phyloP scores from a whole-genome alignment of 2,888 invertebrate species.

The Dolichomitus sp. region DNA sequence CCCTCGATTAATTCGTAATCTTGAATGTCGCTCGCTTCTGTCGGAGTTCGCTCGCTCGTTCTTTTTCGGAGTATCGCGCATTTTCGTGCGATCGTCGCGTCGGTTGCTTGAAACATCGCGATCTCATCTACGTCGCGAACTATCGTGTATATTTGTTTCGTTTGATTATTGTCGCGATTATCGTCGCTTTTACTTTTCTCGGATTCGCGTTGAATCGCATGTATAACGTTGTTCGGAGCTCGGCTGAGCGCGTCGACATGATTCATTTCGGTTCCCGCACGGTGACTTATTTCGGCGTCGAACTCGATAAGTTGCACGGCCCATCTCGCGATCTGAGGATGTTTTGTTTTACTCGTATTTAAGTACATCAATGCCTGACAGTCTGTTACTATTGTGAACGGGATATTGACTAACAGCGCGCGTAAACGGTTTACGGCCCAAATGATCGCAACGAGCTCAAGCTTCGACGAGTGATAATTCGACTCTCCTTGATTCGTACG shows the following conservation, averaged over 20 bases:
- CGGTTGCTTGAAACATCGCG: constrained; percentile 1
- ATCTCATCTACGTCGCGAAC: constrained; percentile 9
- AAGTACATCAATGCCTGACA: constrained; percentile 67
- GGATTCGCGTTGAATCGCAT: not conserved
- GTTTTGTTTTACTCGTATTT: constrained; percentile 48
- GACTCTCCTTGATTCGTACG: constrained; percentile 62
- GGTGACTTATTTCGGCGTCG: constrained; percentile 68
- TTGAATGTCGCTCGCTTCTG: not conserved
- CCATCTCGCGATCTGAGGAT: constrained; percentile 70
- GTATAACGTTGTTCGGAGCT: constrained; percentile 53
- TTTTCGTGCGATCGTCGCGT: constrained; percentile 4
- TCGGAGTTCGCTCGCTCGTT: not conserved
- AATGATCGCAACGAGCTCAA: constrained; percentile 67
- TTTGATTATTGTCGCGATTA: not conserved
- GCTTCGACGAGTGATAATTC: constrained; percentile 64
- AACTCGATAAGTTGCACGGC: constrained; percentile 67
- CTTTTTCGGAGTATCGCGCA: constrained; percentile 12
- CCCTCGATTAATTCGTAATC: constrained; percentile 48
- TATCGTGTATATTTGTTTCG: not conserved
- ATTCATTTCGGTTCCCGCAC: constrained; percentile 68
- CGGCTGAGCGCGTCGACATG: constrained; percentile 72
- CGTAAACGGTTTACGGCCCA: constrained; percentile 56
- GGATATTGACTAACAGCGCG: not conserved
- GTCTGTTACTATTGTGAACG: constrained; percentile 56
- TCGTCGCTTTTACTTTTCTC: constrained; percentile 5